Base-by-base conservation (phyloP, 2,797 vertebrate genomes). In the Lepus oiostolus region DNA sequence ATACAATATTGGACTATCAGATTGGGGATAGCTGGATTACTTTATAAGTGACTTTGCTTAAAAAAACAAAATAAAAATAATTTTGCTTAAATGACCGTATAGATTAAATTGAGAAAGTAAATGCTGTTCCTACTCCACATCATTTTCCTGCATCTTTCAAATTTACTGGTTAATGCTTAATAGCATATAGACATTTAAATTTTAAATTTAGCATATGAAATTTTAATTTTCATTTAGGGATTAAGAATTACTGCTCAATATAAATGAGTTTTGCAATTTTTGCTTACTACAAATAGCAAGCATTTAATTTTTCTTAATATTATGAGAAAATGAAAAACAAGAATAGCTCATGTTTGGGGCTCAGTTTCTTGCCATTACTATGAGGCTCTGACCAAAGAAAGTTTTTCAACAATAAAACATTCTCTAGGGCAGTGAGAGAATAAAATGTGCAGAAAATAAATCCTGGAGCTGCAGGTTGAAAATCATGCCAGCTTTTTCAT, bases 221-320 rank as follows among this genome's bases (percentile, higher is more conserved):
- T 72, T 91, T 95, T 94, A 90, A 93, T 89, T 96, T 82, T 54
- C 68, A 72, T 30, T 75, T 68, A 38, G 77, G 35, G 12, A 85
- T 62, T 90, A 79, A 79, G 35, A 77, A 24, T 85, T 88, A 72
- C 21, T 76, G 24, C 8, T 93, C 32, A 85, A 7, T 90, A 52
- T 58, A 76, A 85, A 74, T 79, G 22, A 50, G 9, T 70, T 92
- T 91, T 76, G 22, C 35, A 50, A 67, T 71, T 5, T 75, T 87
- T 74, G 50, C 72, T 50, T 91, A 30, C 32, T 74, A 19, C 67
- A 75, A 72, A 60, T 63, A 91, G 58, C 21, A 74, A 82, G 67
- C n/a, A 76, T 76, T 94, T 85, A 81, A 77, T 72, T 85, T 94
- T 84, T 96, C 42, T 82, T 42, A 94, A 74, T 67, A 28, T 76